Conservation (phyloP, 2,113 vertebrate species). For the Cyanoderma ruficeps region DNA sequence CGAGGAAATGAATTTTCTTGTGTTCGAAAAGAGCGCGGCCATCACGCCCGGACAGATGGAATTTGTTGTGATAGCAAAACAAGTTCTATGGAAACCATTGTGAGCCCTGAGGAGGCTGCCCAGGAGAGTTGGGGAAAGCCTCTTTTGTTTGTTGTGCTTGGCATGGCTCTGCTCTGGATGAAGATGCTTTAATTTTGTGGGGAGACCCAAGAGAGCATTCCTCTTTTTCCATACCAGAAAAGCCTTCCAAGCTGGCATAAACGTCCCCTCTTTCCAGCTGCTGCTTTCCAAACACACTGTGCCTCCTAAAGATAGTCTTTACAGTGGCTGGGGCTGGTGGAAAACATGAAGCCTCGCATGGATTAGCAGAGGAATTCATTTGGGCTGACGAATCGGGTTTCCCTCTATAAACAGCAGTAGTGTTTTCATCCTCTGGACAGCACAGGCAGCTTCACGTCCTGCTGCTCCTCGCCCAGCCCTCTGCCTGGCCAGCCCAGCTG, state of each 20-base stretch:
- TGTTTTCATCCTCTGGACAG: constrained; percentile 68
- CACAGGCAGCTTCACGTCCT: constrained; percentile 55
- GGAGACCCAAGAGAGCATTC: constrained; percentile 74
- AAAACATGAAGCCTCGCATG: constrained; percentile 79
- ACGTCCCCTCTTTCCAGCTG: constrained; percentile 78
- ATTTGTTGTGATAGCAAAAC: constrained; percentile 91
- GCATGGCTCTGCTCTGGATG: constrained; percentile 77
- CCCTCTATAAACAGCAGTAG: constrained; percentile 85
- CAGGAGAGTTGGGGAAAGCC: constrained; percentile 87
- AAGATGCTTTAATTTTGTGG: constrained; percentile 76
- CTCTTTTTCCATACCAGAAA: constrained; percentile 78
- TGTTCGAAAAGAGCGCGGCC: constrained; percentile 57
- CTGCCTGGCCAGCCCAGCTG: constrained; percentile 1
- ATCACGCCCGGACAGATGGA: constrained; percentile 70
- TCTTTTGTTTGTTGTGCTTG: constrained; percentile 88
- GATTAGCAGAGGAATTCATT: constrained; percentile 78
- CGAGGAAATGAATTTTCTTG: constrained; percentile 60
- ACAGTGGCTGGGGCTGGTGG: constrained; percentile 71
- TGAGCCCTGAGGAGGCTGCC: constrained; percentile 80
- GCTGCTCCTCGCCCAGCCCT: background rate
- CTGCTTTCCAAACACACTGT: constrained; percentile 77
- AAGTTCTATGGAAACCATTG: constrained; percentile 91
- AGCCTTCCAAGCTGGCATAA: constrained; percentile 83
- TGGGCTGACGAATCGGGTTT: constrained; percentile 79
- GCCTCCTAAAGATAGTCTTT: constrained; percentile 81